Base-by-base conservation (phyloP, 2,113 vertebrate genomes). In the Anhinga rufa region DNA sequence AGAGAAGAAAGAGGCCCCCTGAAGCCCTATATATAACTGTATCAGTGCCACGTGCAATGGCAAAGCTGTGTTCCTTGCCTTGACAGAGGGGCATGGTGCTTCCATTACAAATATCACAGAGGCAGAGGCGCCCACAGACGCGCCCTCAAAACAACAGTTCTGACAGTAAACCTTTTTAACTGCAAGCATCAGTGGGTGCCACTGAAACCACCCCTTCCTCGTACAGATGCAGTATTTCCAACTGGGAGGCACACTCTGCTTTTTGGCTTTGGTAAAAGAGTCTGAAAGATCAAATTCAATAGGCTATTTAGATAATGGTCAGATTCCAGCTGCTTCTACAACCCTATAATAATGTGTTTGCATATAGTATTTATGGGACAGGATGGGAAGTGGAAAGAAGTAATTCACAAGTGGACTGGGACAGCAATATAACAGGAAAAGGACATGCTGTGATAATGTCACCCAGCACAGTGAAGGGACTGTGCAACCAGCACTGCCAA, bases 11-110 rank as follows among this genome's bases (percentile, higher is more conserved):
- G 48, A 64, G 42, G 4, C 3, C 9, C 28, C 32, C 40, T 8
- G 11, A 51, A 71, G 22, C 46, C 4, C 2, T 17, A 15, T 3
- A 15, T 3, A 3, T 46, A 49, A n/a, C 40, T 4, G 60, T 3
- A 9, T 9, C 2, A 38, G 17, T 46, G n/a, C 14, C 31, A 14
- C 7, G 1, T 8, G 17, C 17, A 6, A 16, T 1, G 7, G 68
- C 3, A 1, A 40, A 68, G 29, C 32, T 34, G 16, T 2, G 6
- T 65, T 58, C 69, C 57, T 17, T 8, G 40, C 69, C 40, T 26
- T 7, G 26, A 40, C 10, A 38, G 60, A 55, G 32, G 9, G 31
- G 12, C 65, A 32, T 0, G 8, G 32, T 44, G 13, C 46, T 85
- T 49, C 75, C 19, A 2, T 12, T 29, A 26, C 4, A 38, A 60